Evolutionary conservation across 2,888 invertebrate species (phyloP), one percentile per base, ranked within the genome.

Genomic region (Mythimna ferrago): DNA sequence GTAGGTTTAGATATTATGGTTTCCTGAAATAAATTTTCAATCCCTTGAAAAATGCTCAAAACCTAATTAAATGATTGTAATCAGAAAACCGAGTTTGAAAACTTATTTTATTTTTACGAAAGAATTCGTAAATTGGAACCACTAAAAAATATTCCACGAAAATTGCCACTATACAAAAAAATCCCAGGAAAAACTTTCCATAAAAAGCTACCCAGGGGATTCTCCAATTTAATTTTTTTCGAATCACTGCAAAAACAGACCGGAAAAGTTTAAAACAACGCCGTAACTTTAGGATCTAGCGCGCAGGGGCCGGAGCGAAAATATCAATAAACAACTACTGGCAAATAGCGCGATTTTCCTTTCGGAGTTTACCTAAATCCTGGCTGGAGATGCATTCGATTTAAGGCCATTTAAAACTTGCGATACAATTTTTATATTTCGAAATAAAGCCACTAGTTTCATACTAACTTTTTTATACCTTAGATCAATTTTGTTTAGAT

Each of bases 261-360:
- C 65, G 81, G 73, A 72, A 76, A 81, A 80, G 75, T 84, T 85
- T 81, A 73, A 79, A 87, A 81, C 62, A 71, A 63, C 64, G 60
- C 62, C 65, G 68, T 83, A 80, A 84, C 76, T 77, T 77, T 44
- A 35, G 69, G 79, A 72, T 81, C 76, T 76, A 78, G 70, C 48
- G 63, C 58, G 62, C 71, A 63, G 82, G 63, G 82, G 86, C 82
- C 74, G 77, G 74, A 71, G 73, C 80, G 89, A 88, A 90, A 91
- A 90, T 92, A 90, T 91, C 91, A 88, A 92, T 92, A 92, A 92
- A 92, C 89, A 90, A 91, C 84, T 80, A 81, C 86, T 82, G 83
- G 86, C 88, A 91, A 92, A 92, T 90, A 92, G 88, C 87, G 78
- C 86, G 86, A 90, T 91, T 92, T 91, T 87, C 88, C 86, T 87